Evolutionary conservation across 2,888 invertebrate species (phyloP).

Genomic region (Drosophila heteroneura): DNA sequence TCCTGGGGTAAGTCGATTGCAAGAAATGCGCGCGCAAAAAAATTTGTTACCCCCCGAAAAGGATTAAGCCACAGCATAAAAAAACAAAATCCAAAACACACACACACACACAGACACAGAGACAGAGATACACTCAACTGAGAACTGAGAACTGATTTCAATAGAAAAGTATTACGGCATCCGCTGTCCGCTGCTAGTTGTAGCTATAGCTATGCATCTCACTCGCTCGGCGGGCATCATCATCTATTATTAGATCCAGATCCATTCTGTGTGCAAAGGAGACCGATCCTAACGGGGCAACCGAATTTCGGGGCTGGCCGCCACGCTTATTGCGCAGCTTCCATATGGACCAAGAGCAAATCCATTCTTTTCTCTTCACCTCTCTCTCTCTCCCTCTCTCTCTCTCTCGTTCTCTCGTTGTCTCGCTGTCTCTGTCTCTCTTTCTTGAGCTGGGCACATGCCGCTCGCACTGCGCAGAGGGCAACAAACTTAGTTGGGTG

Average conservation of each 20-base stretch:
- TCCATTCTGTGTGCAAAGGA: slow-evolving; percentile 28
- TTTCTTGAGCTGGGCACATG: slow-evolving; percentile 57
- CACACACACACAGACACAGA: slow-evolving; percentile 6
- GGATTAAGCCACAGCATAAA: slow-evolving; percentile 55
- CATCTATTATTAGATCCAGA: slow-evolving; percentile 59
- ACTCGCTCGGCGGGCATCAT: slow-evolving; percentile 23
- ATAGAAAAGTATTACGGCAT: slow-evolving; percentile 59
- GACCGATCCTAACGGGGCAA: slow-evolving; percentile 24
- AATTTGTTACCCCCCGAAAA: slow-evolving; percentile 67
- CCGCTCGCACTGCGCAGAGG: slow-evolving; percentile 37
- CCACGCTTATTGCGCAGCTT: slow-evolving; percentile 76
- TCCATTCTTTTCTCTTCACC: slow-evolving; percentile 1
- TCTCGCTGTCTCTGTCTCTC: neutral
- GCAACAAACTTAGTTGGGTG: slow-evolving; percentile 54
- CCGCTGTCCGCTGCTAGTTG: slow-evolving; percentile 46
- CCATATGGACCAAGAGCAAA: slow-evolving; percentile 51
- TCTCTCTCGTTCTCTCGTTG: no score
- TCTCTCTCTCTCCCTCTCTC: neutral
- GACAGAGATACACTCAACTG: slow-evolving; percentile 9
- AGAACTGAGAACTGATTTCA: slow-evolving; percentile 19
- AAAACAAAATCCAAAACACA: slow-evolving; percentile 10
- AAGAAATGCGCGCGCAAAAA: slow-evolving; percentile 74
- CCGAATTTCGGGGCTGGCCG: slow-evolving; percentile 44
- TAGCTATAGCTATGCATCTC: slow-evolving; percentile 22
- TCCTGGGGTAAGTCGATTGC: slow-evolving; percentile 47